These are phyloP conservation scores for Machimus rusticus DNA, from an alignment of 2,888 invertebrate genomes.

Conservation along the genomic window DNA sequence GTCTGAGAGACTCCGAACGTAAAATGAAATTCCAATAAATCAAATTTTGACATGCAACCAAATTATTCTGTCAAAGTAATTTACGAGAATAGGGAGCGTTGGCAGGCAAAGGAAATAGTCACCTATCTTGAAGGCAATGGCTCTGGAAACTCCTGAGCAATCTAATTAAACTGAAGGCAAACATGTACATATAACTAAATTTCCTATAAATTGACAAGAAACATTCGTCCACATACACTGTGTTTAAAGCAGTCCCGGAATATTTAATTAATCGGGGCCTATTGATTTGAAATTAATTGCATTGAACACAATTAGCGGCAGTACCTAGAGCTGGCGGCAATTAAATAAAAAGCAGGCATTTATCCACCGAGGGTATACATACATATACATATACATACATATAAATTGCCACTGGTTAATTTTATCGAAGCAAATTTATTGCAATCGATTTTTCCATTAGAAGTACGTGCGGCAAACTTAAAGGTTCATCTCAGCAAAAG, in stretches of 20 bases:
- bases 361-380: background rate
- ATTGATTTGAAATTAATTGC: slow-evolving; percentile 6
- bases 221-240: background rate
- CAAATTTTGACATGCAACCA: slow-evolving; percentile 8
- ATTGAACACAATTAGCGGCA: background rate
- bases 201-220: background rate
- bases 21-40: background rate
- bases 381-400: background rate
- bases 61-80: slow-evolving; percentile 12
- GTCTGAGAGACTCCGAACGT: background rate
- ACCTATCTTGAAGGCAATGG: background rate
- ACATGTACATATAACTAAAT: background rate
- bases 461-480: background rate
- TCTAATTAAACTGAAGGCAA: background rate
- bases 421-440: background rate
- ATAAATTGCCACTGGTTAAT: background rate
- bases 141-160: background rate
- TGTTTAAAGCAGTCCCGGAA: background rate
- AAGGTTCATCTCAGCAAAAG: background rate
- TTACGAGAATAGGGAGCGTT: background rate
- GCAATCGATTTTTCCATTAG: slow-evolving; percentile 2
- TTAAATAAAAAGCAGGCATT: background rate
- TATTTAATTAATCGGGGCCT: background rate
- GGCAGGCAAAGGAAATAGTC: background rate
- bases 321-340: background rate